phyloP scores from a whole-genome alignment of 2,888 invertebrate species.

The Cataglyphis altisquamis region DNA sequence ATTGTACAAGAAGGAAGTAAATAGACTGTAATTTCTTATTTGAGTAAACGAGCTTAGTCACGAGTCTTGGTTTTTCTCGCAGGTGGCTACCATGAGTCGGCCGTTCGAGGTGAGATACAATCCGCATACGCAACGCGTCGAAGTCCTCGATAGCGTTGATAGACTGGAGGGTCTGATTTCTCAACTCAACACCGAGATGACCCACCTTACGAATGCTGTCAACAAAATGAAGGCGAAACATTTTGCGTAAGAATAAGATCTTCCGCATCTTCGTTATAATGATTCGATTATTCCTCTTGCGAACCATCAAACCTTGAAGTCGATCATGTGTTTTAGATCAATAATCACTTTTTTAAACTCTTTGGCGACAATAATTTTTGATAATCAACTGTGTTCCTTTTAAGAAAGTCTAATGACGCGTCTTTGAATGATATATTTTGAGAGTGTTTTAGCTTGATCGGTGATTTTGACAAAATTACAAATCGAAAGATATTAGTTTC shows the following conservation, averaged over 20 bases:
- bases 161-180: slow-evolving; percentile 94
- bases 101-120: slow-evolving; percentile 99
- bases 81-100: slow-evolving; percentile 93
- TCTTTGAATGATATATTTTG: slow-evolving; percentile 19
- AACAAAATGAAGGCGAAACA: slow-evolving; percentile 92
- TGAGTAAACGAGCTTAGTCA: not conserved
- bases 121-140: slow-evolving; percentile 98
- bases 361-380: slow-evolving; percentile 31
- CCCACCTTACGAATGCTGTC: slow-evolving; percentile 95
- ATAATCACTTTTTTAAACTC: slow-evolving; percentile 3
- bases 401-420: not conserved
- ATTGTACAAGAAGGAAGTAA: not conserved
- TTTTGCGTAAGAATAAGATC: slow-evolving; percentile 83
- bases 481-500: slow-evolving; percentile 10
- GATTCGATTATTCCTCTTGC: slow-evolving; percentile 59
- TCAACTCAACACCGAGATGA: slow-evolving; percentile 95
- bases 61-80: slow-evolving; percentile 36
- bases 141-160: slow-evolving; percentile 97
- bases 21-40: not conserved
- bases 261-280: slow-evolving; percentile 31
- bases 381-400: not conserved
- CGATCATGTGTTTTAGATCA: slow-evolving; percentile 16
- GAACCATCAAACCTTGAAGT: slow-evolving; percentile 54
- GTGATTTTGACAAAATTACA: not conserved
- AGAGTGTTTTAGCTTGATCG: not conserved